Evolutionary conservation across 1,140 invertebrate species (phyloP).

Genomic region (Leptinotarsa lineolata): DNA sequence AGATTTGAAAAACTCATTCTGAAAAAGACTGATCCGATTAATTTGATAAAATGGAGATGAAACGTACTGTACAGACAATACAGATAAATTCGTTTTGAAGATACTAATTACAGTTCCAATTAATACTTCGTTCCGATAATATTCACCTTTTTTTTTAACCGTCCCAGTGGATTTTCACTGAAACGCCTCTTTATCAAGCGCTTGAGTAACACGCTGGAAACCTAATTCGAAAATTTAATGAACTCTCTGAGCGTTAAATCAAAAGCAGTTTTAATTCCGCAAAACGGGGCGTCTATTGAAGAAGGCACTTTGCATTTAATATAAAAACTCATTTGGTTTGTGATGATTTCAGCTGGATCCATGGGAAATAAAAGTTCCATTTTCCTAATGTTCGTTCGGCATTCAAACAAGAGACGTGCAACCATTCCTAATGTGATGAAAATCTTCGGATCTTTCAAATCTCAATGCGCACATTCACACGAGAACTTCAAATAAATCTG

Average conservation of each 20-base stretch:
- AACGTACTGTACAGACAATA: too few species aligned
- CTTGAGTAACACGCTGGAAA: background rate
- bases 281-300: background rate
- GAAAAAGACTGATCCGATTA: too few species aligned
- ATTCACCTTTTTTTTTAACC: too few species aligned
- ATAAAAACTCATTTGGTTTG: background rate
- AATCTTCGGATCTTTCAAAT: background rate
- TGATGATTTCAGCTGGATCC: background rate
- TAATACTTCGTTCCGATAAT: too few species aligned
- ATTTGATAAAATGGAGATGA: too few species aligned
- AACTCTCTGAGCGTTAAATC: background rate
- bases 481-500: too few species aligned
- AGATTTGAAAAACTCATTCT: too few species aligned
- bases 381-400: background rate
- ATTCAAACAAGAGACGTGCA: background rate
- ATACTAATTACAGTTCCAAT: too few species aligned
- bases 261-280: background rate
- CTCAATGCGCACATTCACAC: too few species aligned
- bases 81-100: too few species aligned
- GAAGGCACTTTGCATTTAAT: constrained; percentile 3
- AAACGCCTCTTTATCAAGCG: background rate
- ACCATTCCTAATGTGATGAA: background rate
- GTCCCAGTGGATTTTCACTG: too few species aligned
- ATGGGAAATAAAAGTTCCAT: background rate
- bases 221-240: constrained; percentile 3